Base-by-base conservation (phyloP, 1,140 invertebrate genomes). In the Atta colombica region DNA sequence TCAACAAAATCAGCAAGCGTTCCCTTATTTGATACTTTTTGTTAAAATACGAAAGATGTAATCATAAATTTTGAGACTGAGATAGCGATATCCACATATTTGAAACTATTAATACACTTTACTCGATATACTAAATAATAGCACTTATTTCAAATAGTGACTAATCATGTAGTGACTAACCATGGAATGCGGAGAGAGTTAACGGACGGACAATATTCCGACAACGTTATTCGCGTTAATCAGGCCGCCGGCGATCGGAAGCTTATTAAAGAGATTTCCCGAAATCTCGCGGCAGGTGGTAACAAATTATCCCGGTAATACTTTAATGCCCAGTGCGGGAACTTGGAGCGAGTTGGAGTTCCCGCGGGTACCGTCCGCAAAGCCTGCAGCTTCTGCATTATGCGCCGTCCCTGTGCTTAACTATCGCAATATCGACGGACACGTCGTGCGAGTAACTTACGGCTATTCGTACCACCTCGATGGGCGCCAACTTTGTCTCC, bases 371-470 rank as follows among this genome's bases (percentile, higher is more conserved):
- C 58, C 55, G 77, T 55, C 72, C 65, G 77, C 88, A 89, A 89
- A 90, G 55, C 31, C 25, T 58, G 63, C 65, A 80, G 85, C 65
- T 78, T 63, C 21, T 78, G 86, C 69, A 61, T 85, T 87, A 89
- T 72, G 77, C 85, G 63, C 72, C 87, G 82, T 90, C 88, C 68
- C 85, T 35, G 80, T 45, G 77, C 72, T 87, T 85, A 89, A 89
- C 86, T 89, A 89, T 89, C 68, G 89, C 78, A 90, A 90, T 90
- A 90, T 90, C 89, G 89, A 90, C 80, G 89, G 88, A 87, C 89
- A 87, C 72, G 86, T 85, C 84, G 84, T 66, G 61, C 65, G 68
- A 75, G 78, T 90, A 89, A 90, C 88, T 90, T 88, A 89, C 61
- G 80, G 88, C 78, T 90, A 90, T 90, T 89, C 85, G 77, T 53